Percentiles rank a stretch among this genome's conserved stretches.
These are phyloP conservation scores for Toxotes lorentzi DNA, from an alignment of 2,797 vertebrate genomes.

Conservation along the genomic window DNA sequence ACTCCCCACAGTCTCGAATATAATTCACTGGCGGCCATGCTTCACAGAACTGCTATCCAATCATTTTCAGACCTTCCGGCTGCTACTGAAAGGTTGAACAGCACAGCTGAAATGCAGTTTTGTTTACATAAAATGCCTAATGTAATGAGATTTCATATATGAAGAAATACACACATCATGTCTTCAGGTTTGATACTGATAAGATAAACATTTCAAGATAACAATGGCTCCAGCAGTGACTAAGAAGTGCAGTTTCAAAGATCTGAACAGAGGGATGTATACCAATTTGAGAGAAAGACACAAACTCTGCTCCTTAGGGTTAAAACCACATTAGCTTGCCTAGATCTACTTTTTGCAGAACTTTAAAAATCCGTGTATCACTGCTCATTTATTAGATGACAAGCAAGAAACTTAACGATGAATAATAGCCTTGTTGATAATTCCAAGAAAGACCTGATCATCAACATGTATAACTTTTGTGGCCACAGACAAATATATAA, in stretches of 20 bases:
- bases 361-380: not conserved
- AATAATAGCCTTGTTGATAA: not conserved
- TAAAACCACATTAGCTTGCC: not conserved
- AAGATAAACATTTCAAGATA: constrained; percentile 1
- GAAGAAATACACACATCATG: constrained; percentile 11
- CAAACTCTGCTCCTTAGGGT: not conserved
- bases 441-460: not conserved
- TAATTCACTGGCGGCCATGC: constrained; percentile 55
- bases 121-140: constrained; percentile 28
- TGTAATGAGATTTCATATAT: constrained; percentile 13
- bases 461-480: not conserved
- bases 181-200: not conserved
- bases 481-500: not conserved
- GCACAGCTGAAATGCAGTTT: constrained; percentile 13
- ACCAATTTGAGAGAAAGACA: not conserved
- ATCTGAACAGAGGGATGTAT: not conserved
- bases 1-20: constrained; percentile 40
- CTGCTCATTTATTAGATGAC: not conserved
- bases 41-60: constrained; percentile 60
- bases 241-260: not conserved
- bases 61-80: constrained; percentile 53
- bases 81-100: constrained; percentile 35
- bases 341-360: too few species aligned
- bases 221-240: not conserved
- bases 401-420: not conserved